phyloP scores from a whole-genome alignment of 2,888 invertebrate species.

The Heliconius ethilla region DNA sequence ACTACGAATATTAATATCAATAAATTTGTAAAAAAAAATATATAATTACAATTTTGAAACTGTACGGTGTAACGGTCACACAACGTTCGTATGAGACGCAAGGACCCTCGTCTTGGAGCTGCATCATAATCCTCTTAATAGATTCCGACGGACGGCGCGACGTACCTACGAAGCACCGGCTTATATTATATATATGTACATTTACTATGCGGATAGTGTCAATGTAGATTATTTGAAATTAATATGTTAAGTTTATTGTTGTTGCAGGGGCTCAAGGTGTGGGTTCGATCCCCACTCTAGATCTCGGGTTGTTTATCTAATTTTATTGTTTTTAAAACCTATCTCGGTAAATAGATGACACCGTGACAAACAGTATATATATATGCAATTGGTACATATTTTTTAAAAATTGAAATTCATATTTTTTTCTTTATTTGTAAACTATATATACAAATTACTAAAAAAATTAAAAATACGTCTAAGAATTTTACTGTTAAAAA shows the following conservation, averaged over 20 bases:
- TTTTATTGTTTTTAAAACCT: too few relatives aligned
- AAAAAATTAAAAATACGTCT: too few relatives aligned
- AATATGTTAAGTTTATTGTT: neutral
- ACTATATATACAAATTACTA: too few relatives aligned
- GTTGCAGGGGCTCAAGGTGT: too few relatives aligned
- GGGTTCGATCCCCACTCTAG: too few relatives aligned
- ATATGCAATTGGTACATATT: too few relatives aligned
- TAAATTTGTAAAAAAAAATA: neutral
- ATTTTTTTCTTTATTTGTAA: too few relatives aligned
- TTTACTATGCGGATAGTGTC: conserved; percentile 11
- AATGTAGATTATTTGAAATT: conserved; percentile 9
- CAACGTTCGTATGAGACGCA: conserved; percentile 64
- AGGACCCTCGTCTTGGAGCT: conserved; percentile 75
- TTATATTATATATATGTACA: neutral
- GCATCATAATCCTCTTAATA: conserved; percentile 81
- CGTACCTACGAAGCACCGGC: conserved; percentile 43
- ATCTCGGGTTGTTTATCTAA: too few relatives aligned
- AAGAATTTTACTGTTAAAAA: neutral
- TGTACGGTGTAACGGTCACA: conserved; percentile 58
- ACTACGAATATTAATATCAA: too few relatives aligned
- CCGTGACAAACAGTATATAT: too few relatives aligned
- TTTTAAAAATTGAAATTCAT: too few relatives aligned
- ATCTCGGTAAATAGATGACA: too few relatives aligned
- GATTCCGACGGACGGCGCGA: conserved; percentile 74
- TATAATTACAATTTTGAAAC: neutral